Base-by-base conservation (phyloP, 2,888 invertebrate genomes). In the Athripsodes cinereus region DNA sequence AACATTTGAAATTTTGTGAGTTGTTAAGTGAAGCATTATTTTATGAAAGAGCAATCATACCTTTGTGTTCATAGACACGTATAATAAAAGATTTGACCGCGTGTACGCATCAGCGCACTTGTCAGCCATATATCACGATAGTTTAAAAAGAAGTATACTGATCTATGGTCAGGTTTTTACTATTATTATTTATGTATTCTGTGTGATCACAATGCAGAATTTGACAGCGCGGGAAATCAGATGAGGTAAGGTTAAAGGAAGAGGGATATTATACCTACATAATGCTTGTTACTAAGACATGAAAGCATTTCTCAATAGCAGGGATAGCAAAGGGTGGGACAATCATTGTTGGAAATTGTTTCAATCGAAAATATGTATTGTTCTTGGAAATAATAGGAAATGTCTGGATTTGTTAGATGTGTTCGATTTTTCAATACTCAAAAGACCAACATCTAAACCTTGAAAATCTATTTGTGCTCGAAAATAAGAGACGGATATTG, bases 161-260 rank as follows among this genome's bases (percentile, higher is more conserved):
- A 46, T 51, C 44, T 50, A 21, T 50, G 55, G 50, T 49, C 55
- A 47, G 47, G 53, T 50, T 50, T 49, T 50, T 50, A 31, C 54
- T 55, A 55, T 34, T 55, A 49, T 31, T 48, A 46, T 52, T 51
- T 52, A 52, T 52, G 26, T 52, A 47, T 50, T 22, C 51, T 18
- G 22, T 35, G 19, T 48, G 50, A 49, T 20, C n/a, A 51, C 55
- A 55, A 50, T 55, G 55, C 40, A 35, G 1, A 13, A 31, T 34
- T 22, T 55, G 55, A 55, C 55, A 55, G 49, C 50, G 50, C 55
- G 40, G 50, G 55, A 55, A 50, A 50, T 16, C 26, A 16, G 31
- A 16, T 18, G 51, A 22, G 26, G 51, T 16, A 22, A 21, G 19
- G 21, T 18, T 11, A 47, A n/a, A 22, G 52, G 20, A 20, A 52